These are phyloP conservation scores for Apis cerana DNA, from an alignment of 1,140 invertebrate genomes.

Conservation along the genomic window DNA sequence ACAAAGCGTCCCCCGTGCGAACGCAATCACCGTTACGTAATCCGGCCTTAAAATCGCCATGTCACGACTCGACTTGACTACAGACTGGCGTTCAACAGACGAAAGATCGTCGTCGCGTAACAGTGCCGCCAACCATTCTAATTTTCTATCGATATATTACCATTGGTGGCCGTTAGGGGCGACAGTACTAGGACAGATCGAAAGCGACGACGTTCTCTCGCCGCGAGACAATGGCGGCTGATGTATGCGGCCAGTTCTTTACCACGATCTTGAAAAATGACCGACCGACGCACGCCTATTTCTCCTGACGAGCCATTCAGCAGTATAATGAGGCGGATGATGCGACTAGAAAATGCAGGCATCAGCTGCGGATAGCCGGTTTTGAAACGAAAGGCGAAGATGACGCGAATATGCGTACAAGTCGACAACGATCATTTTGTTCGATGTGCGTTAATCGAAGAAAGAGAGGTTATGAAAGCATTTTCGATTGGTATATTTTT, in stretches of 20 bases:
- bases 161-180: background rate
- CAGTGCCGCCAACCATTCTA: slow-evolving; percentile 30
- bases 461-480: background rate
- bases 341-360: slow-evolving; percentile 32
- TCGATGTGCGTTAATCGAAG: background rate
- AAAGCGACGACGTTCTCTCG: slow-evolving; percentile 6
- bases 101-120: slow-evolving; percentile 41
- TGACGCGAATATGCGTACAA: background rate
- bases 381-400: slow-evolving; percentile 20
- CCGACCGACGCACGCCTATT: background rate
- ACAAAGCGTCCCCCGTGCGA: slow-evolving; percentile 78
- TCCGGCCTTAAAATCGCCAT: slow-evolving; percentile 49
- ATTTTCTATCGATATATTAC: slow-evolving; percentile 48
- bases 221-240: slow-evolving; percentile 41
- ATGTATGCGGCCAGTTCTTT: slow-evolving; percentile 45
- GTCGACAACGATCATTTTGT: no score
- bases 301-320: slow-evolving; percentile 52
- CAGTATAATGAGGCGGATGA: slow-evolving; percentile 42
- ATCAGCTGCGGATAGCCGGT: slow-evolving; percentile 4
- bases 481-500: background rate
- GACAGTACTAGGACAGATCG: slow-evolving; percentile 17
- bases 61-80: background rate
- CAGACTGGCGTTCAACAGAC: no score
- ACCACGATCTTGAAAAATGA: slow-evolving; percentile 56
- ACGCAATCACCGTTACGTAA: slow-evolving; percentile 74